These are phyloP conservation scores for Sinopyrophorus schimmeli DNA, from an alignment of 2,888 invertebrate genomes.

Conservation along the genomic window DNA sequence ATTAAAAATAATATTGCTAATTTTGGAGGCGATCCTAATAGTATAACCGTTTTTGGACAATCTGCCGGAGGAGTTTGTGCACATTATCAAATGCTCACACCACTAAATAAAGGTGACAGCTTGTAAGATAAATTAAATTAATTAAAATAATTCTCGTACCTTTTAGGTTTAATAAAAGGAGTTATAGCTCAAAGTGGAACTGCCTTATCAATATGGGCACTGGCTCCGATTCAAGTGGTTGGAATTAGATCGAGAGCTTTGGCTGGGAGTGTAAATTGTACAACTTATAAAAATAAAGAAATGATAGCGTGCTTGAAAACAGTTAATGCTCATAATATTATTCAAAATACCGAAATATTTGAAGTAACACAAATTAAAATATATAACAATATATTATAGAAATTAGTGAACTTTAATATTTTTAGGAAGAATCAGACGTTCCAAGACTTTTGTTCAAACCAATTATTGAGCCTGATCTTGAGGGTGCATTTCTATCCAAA, in stretches of 20 bases:
- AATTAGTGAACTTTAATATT: not conserved
- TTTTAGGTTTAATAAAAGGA: constrained; percentile 17
- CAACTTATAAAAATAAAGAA: constrained; percentile 55
- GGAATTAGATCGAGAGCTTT: constrained; percentile 2
- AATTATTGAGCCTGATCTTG: constrained; percentile 69
- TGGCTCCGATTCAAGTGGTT: constrained; percentile 5
- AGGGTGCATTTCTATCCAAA: constrained; percentile 70
- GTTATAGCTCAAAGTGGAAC: constrained; percentile 21
- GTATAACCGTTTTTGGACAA: constrained; percentile 50
- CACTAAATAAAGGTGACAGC: constrained; percentile 44
- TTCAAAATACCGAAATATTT: constrained; percentile 66
- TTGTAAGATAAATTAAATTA: not conserved
- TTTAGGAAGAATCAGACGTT: constrained; percentile 52
- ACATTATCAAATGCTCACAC: constrained; percentile 51
- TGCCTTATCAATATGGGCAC: constrained; percentile 11
- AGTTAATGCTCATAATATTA: constrained; percentile 65
- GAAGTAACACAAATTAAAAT: constrained; percentile 58
- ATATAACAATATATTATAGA: not conserved
- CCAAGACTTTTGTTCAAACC: constrained; percentile 82
- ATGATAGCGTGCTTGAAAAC: constrained; percentile 66
- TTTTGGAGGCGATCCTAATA: constrained; percentile 45
- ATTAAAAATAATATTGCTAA: constrained; percentile 39
- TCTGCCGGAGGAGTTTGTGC: constrained; percentile 53
- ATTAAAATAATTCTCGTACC: not conserved
- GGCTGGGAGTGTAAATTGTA: constrained; percentile 61